Evolutionary conservation across 2,113 vertebrate genomes (phyloP).

Genomic region (Brachyistius frenatus): DNA sequence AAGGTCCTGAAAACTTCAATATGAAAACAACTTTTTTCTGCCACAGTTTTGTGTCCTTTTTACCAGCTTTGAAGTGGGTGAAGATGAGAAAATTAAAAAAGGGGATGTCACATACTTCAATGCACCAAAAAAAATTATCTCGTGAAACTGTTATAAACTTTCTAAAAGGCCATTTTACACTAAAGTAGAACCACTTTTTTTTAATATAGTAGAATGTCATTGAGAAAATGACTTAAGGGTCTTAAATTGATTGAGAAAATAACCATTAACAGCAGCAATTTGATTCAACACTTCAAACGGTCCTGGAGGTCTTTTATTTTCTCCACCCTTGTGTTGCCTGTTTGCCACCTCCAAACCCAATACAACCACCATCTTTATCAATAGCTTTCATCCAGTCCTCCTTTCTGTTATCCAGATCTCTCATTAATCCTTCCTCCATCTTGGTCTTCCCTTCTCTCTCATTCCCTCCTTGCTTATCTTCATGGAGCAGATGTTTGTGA

Average conservation of each 20-base stretch:
- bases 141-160: too few relatives aligned
- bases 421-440: constrained; percentile 8
- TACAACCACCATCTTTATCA: not conserved
- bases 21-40: too few relatives aligned
- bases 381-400: not conserved
- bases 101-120: too few relatives aligned
- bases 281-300: not conserved
- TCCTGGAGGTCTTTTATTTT: not conserved
- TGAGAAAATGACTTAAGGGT: too few relatives aligned
- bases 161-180: too few relatives aligned
- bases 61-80: too few relatives aligned
- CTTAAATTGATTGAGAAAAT: not conserved
- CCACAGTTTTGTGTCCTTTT: too few relatives aligned
- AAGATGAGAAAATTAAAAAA: too few relatives aligned
- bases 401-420: constrained; percentile 13
- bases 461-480: constrained; percentile 64
- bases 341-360: not conserved
- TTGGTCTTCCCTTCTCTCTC: not conserved
- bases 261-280: not conserved
- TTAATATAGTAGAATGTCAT: too few relatives aligned
- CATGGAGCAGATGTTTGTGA: constrained; percentile 66
- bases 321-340: not conserved
- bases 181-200: too few relatives aligned
- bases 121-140: too few relatives aligned
- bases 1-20: too few relatives aligned